phyloP scores from a whole-genome alignment of 2,797 vertebrate genomes.

The Cuniculus paca region DNA sequence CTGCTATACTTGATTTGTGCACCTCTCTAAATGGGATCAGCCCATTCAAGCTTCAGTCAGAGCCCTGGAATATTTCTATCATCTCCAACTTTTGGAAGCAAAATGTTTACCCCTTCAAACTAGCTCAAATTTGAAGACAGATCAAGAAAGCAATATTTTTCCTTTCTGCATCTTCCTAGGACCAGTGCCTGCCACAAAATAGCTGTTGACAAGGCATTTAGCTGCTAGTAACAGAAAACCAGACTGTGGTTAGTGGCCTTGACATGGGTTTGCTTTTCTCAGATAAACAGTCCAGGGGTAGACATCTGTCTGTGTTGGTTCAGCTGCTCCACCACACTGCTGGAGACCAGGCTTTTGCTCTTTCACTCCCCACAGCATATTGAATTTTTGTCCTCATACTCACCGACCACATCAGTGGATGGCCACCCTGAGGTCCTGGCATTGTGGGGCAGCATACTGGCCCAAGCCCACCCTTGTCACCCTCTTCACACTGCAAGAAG shows the following conservation, averaged over 20 bases:
- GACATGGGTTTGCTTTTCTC: background rate
- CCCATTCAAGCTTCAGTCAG: background rate
- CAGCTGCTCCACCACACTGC: constrained; percentile 40
- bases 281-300: background rate
- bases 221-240: constrained; percentile 10
- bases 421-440: background rate
- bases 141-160: background rate
- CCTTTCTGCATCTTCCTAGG: background rate
- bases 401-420: background rate
- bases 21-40: background rate
- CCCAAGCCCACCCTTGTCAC: background rate
- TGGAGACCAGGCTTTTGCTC: background rate
- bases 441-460: background rate
- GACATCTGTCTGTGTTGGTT: constrained; percentile 67
- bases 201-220: background rate
- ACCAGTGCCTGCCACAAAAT: background rate
- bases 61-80: background rate
- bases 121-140: background rate
- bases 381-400: constrained; percentile 23
- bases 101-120: background rate
- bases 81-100: constrained; percentile 13
- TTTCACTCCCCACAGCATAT: background rate
- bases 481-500: background rate
- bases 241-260: background rate
- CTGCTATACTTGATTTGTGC: background rate